Evolutionary conservation across 2,797 vertebrate species (phyloP).

Genomic region (Fringilla coelebs): DNA sequence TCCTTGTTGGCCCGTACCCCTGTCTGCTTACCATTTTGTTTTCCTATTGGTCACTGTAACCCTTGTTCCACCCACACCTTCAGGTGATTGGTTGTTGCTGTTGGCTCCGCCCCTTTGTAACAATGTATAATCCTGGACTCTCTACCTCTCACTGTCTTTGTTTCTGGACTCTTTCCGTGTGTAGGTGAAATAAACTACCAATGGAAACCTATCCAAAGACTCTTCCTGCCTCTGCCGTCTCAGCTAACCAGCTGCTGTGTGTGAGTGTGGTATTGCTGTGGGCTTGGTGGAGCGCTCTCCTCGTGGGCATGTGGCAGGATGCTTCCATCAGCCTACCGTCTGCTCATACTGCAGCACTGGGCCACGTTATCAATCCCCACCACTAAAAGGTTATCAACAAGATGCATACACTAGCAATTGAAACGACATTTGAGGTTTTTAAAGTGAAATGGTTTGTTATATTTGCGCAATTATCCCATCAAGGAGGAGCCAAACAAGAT

Average conservation of each 20-base stretch:
- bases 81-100: not conserved
- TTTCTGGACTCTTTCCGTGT: fast-evolving
- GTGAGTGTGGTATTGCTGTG: not conserved
- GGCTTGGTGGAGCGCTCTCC: not conserved
- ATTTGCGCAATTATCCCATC: too few relatives aligned
- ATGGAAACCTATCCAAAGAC: not conserved
- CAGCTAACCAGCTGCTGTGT: not conserved
- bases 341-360: not conserved
- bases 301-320: not conserved
- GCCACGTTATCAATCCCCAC: not conserved
- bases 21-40: not conserved
- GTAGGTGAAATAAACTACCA: fast-evolving
- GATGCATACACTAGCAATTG: not conserved
- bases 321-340: not conserved
- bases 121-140: not conserved
- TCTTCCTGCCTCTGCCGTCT: not conserved
- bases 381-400: not conserved
- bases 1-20: not conserved
- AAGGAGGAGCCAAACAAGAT: too few relatives aligned
- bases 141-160: not conserved
- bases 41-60: not conserved
- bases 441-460: too few relatives aligned
- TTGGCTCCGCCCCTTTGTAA: not conserved
- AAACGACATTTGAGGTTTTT: not conserved
- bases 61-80: not conserved